These are phyloP conservation scores for Strongylocentrotus purpuratus DNA, from an alignment of 35 echinoderm and acorn worm genomes.

Conservation along the genomic window DNA sequence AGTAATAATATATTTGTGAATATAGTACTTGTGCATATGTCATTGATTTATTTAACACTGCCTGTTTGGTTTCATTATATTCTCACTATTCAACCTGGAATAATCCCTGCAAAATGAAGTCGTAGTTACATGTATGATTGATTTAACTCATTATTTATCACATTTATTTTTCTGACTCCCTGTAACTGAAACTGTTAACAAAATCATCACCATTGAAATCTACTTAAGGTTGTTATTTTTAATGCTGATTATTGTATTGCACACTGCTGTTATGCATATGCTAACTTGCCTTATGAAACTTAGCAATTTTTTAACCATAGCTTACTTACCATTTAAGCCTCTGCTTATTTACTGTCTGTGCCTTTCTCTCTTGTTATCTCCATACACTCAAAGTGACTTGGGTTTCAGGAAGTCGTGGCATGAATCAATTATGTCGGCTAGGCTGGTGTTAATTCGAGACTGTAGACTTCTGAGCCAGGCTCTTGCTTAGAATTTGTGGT, in stretches of 20 bases:
- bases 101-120: conserved; percentile 3
- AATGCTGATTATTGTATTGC: neutral
- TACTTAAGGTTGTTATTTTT: conserved; percentile 22
- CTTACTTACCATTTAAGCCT: conserved; percentile 20
- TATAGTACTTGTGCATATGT: conserved; percentile 49
- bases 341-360: neutral
- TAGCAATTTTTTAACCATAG: conserved; percentile 6
- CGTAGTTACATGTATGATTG: neutral
- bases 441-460: neutral
- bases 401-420: conserved; percentile 17
- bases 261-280: conserved; percentile 21
- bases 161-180: neutral
- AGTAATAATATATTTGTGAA: conserved; percentile 54
- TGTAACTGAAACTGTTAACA: neutral
- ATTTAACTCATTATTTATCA: neutral
- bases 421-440: conserved; percentile 26
- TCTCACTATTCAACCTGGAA: conserved; percentile 11
- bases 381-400: neutral
- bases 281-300: conserved; percentile 38
- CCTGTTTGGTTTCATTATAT: conserved; percentile 8
- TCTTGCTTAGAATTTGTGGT: neutral
- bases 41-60: conserved; percentile 49
- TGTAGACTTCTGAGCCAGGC: neutral
- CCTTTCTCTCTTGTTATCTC: neutral
- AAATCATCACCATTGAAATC: conserved; percentile 1